Base-by-base conservation (phyloP, 2,888 invertebrate species). In the Hyppa rectilinea region DNA sequence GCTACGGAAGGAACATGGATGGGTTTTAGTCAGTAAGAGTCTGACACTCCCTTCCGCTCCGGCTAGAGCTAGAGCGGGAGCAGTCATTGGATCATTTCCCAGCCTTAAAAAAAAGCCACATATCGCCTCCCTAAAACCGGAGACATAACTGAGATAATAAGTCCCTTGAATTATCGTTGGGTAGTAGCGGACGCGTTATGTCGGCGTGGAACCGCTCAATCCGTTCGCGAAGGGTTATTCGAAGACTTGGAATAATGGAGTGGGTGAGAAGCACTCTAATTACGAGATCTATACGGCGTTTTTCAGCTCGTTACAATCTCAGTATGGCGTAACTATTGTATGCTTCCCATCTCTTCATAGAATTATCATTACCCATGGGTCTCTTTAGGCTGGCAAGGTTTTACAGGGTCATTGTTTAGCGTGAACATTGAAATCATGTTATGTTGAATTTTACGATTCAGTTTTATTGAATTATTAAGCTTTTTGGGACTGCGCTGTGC, bases 81-180 rank as follows among this genome's bases (percentile, higher is more conserved):
- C n/a, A n/a, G n/a, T n/a, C n/a, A n/a, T n/a, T n/a, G n/a, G n/a
- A n/a, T n/a, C n/a, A n/a, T n/a, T n/a, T n/a, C n/a, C n/a, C n/a
- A n/a, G n/a, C n/a, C n/a, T n/a, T n/a, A n/a, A n/a, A n/a, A n/a
- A n/a, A 6, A 64, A 58, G 71, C 64, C 49, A 68, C 31, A 70
- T 34, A 75, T 55, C 26, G 26, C 62, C 29, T 50, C 4, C 34
- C 14, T 55, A 43, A 52, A 71, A 61, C 60, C 59, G 63, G 64
- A 58, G 58, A 14, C 50, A 63, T 71, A 55, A 60, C 38, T 49
- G 56, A 56, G 53, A 63, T 82, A 80, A 82, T 73, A 53, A 78
- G 71, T 59, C 68, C 60, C 62, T 52, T 50, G 50, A 62, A 67
- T 38, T 52, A 49, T 36, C 31, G 12, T 38, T 4, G 43, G 23